Evolutionary conservation across 1,140 invertebrate genomes (phyloP), one percentile per base, ranked within the genome.

Genomic region (Ceratina australensis): DNA sequence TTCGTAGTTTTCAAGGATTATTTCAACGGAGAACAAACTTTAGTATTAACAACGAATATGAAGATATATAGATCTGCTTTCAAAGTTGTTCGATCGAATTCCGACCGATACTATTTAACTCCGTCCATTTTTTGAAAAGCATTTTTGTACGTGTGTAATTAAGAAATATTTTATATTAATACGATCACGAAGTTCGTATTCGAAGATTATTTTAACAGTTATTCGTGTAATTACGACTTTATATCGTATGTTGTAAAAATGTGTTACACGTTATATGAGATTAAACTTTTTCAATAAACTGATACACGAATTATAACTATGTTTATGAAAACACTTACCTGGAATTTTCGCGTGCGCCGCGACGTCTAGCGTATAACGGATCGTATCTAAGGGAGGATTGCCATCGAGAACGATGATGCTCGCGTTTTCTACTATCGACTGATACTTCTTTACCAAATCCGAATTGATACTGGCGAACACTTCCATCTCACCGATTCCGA

Each of bases 401-500:
- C 95, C 96, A 92, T 98, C 97, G 26, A 98, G 90, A 56, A 97
- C 91, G 33, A 98, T 93, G 15, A 98, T 86, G 7, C 96, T 94
- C 0, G 96, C 93, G 22, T 91, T 88, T 71, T 93, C 89, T 47
- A 92, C 85, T 50, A 81, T 74, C 26, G 81, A 82, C 69, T 81
- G 77, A 85, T 89, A 72, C 59, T 89, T 79, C 84, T 91, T 92
- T 90, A 95, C 94, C 75, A 94, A 91, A 72, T 95, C 88, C 5
- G 94, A 89, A 12, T 94, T 94, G 59, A 99, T 96, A 69, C 93
- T 87, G n/a, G 93, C 86, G 87, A 98, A 96, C 66, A 33, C 16
- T 18, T 94, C 93, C 96, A 98, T 97, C 87, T 98, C 97, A 0
- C 96, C 97, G 50, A 98, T 91, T 0, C 96, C 95, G 61, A 97